Conservation (phyloP, 2,888 invertebrate species). For the Gonocerus acuteangulatus region DNA sequence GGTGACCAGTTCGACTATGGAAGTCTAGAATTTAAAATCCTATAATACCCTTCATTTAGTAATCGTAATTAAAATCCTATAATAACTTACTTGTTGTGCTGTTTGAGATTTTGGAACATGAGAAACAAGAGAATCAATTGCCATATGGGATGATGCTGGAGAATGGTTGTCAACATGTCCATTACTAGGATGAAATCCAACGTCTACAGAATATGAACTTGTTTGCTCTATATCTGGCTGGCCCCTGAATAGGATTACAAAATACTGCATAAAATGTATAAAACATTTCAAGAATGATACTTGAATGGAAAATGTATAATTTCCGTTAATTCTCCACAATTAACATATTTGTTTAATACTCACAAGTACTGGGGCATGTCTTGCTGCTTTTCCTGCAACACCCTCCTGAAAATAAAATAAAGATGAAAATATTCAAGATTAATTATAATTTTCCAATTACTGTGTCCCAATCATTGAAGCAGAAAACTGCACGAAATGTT, state of each 20-base stretch:
- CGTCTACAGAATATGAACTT: conserved; percentile 42
- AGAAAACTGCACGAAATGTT: too few relatives aligned
- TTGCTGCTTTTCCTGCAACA: conserved; percentile 55
- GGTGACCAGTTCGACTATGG: too few relatives aligned
- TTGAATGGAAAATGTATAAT: too few relatives aligned
- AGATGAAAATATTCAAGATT: conserved; percentile 9
- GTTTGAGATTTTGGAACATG: conserved; percentile 60
- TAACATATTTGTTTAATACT: too few relatives aligned
- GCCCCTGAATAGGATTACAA: conserved; percentile 42
- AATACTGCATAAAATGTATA: too few relatives aligned
- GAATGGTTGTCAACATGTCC: conserved; percentile 57
- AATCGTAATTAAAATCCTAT: too few relatives aligned
- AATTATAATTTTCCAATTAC: conserved; percentile 7
- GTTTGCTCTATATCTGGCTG: conserved; percentile 47
- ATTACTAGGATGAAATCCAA: conserved; percentile 50
- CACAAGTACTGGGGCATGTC: conserved; percentile 61
- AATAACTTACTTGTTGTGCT: conserved; percentile 53
- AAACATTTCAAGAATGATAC: too few relatives aligned
- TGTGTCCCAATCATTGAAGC: not conserved
- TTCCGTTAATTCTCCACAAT: too few relatives aligned
- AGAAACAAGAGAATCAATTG: conserved; percentile 50
- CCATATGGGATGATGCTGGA: conserved; percentile 49
- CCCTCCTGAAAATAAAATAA: conserved; percentile 50
- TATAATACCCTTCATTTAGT: too few relatives aligned
- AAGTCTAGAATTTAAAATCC: too few relatives aligned